A percentile compares a stretch with the other conserved stretches of the same genome.
Conservation (phyloP, 2,888 invertebrate genomes). For the Acanthococcus lagerstroemiae region DNA sequence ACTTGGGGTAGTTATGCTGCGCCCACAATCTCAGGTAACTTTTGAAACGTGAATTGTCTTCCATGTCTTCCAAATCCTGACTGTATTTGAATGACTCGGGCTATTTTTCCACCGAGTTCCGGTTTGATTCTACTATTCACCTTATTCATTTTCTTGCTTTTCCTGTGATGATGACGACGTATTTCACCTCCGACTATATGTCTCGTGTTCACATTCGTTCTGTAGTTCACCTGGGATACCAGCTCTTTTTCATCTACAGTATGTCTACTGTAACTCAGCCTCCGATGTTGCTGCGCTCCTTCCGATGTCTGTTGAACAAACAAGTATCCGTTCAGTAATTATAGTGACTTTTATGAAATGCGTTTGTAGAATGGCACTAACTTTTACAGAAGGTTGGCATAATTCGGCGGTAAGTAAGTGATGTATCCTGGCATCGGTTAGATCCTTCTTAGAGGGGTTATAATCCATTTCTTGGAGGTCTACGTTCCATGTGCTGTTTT, state of each 20-base stretch:
- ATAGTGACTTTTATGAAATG: too few species aligned
- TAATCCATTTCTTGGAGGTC: slow-evolving; percentile 90
- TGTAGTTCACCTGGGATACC: slow-evolving; percentile 77
- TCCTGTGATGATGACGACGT: slow-evolving; percentile 61
- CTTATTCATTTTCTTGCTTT: slow-evolving; percentile 75
- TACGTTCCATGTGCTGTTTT: slow-evolving; percentile 77
- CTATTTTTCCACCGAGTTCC: too few species aligned
- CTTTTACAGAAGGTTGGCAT: slow-evolving; percentile 75
- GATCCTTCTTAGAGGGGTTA: slow-evolving; percentile 81
- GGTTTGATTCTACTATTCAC: too few species aligned
- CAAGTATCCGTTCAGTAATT: slow-evolving; percentile 40
- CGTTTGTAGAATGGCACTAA: slow-evolving; percentile 45
- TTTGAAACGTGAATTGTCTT: too few species aligned
- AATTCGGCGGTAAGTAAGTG: slow-evolving; percentile 82
- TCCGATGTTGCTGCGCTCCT: slow-evolving; percentile 63
- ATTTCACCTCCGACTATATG: slow-evolving; percentile 69
- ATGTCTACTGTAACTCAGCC: slow-evolving; percentile 81
- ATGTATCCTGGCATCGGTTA: slow-evolving; percentile 88
- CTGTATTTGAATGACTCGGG: too few species aligned
- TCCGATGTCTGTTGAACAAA: not conserved
- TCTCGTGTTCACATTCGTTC: slow-evolving; percentile 81
- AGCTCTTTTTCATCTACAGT: slow-evolving; percentile 81
- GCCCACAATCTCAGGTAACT: too few species aligned
- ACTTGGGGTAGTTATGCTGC: too few species aligned
- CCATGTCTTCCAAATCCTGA: too few species aligned